Base-by-base conservation (phyloP, 2,888 invertebrate species). In the Tiliacea citrago region DNA sequence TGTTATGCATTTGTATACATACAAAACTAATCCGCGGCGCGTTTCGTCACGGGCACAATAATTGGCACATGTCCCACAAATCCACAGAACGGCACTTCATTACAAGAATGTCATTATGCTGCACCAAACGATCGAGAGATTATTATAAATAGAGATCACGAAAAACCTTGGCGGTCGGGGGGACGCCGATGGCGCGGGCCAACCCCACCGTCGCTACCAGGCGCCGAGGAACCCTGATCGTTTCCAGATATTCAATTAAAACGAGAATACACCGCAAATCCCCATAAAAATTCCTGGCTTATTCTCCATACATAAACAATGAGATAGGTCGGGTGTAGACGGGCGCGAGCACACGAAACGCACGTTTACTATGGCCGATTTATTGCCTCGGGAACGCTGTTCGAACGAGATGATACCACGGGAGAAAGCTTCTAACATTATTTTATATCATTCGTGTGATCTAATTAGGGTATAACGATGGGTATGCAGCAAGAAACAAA, bases 221-320 rank as follows among this genome's bases (percentile, higher is more conserved):
- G 84, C 88, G 86, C 87, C 81, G 71, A 82, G 82, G 85, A 90
- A 84, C 88, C 86, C 87, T 90, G 85, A 91, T 91, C 82, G 82
- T 90, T 90, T 84, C 91, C 90, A 93, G 91, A 94, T 92, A 92
- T 92, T 93, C 89, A 93, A 92, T 92, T 92, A 94, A 89, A 93
- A 92, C 88, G 86, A 92, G 90, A 93, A 91, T 91, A 93, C 91
- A 91, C 90, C 87, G 88, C 91, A 87, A 92, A 93, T 93, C 90
- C 93, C 93, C 92, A 94, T 94, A 94, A 96, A 96, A 96, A 95
- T 94, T 95, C 95, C 94, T 93, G 94, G 93, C 92, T 94, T 94
- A 95, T 93, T 94, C 94, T 94, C 96, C 95, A 96, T 96, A 96
- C 96, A 96, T 96, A 96, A 96, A 96, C 96, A 96, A 96, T 96